Evolutionary conservation across 2,113 vertebrate species (phyloP).

Genomic region (Melanotaenia duboulayi): DNA sequence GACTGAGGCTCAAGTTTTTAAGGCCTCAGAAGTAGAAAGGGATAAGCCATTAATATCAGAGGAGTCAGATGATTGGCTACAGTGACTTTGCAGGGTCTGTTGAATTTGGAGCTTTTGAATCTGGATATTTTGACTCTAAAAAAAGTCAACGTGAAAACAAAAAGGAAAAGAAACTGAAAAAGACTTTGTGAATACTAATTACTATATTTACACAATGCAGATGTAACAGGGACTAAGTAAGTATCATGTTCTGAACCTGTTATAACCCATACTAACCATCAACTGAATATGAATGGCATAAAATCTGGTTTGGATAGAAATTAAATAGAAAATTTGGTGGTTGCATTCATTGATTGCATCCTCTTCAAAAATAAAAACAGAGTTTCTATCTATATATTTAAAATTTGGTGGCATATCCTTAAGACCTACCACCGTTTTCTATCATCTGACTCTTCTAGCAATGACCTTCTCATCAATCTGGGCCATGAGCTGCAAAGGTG

Average conservation of each 20-base stretch:
- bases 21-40: conserved; percentile 35
- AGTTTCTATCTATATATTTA: background rate
- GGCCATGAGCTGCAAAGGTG: conserved; percentile 15
- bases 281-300: background rate
- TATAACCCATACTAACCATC: background rate
- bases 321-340: background rate
- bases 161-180: background rate
- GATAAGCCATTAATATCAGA: conserved; percentile 7
- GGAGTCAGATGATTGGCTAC: conserved; percentile 37
- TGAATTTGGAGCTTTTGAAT: background rate
- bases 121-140: background rate
- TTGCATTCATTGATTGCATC: background rate
- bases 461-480: conserved; percentile 22
- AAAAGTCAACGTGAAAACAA: background rate
- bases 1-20: conserved; percentile 17
- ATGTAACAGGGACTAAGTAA: background rate
- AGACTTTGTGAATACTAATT: conserved; percentile 2
- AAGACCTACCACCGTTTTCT: conserved; percentile 16
- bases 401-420: background rate
- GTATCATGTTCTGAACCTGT: background rate
- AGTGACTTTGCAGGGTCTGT: background rate
- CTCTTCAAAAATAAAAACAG: background rate
- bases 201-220: background rate
- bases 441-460: conserved; percentile 39
- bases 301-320: background rate